A percentile compares a stretch with the other conserved stretches of the same genome.
phyloP scores from a whole-genome alignment of 2,888 invertebrate genomes.

The Camptogramma bilineatum region DNA sequence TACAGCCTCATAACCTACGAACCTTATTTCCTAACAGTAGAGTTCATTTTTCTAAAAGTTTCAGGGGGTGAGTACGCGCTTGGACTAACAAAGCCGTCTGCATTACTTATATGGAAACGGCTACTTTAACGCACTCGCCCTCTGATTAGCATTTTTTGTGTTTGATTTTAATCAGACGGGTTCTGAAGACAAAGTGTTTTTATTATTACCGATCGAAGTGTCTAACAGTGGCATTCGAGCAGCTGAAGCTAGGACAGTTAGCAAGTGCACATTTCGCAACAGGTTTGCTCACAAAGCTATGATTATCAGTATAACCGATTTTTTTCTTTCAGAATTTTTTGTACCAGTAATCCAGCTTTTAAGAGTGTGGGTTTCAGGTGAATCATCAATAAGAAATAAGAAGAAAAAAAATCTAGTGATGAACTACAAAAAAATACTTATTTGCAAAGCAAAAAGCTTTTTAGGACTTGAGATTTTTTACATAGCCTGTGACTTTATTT shows the following conservation, averaged over 20 bases:
- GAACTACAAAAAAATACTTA: no score
- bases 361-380: constrained; percentile 4
- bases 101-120: constrained; percentile 69
- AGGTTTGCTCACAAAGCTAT: constrained; percentile 36
- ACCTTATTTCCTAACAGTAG: constrained; percentile 23
- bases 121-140: constrained; percentile 68
- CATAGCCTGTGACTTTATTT: no score
- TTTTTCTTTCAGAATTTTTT: constrained; percentile 16
- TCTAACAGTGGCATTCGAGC: constrained; percentile 43
- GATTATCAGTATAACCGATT: constrained; percentile 27
- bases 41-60: constrained; percentile 21
- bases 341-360: no score
- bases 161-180: constrained; percentile 68
- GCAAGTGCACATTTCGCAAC: constrained; percentile 38
- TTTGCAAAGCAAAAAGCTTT: background rate
- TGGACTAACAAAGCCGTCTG: constrained; percentile 50
- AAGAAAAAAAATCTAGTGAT: no score
- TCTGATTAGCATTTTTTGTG: constrained; percentile 71
- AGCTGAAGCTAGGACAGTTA: constrained; percentile 43
- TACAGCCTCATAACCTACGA: constrained; percentile 6
- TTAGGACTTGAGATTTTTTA: no score
- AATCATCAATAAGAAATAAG: background rate
- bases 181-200: constrained; percentile 53
- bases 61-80: constrained; percentile 49
- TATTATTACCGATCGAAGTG: constrained; percentile 44